Percentiles rank a stretch among this genome's conserved stretches.
These are phyloP conservation scores for Fulmarus glacialis DNA, from an alignment of 2,113 vertebrate species.

Conservation along the genomic window DNA sequence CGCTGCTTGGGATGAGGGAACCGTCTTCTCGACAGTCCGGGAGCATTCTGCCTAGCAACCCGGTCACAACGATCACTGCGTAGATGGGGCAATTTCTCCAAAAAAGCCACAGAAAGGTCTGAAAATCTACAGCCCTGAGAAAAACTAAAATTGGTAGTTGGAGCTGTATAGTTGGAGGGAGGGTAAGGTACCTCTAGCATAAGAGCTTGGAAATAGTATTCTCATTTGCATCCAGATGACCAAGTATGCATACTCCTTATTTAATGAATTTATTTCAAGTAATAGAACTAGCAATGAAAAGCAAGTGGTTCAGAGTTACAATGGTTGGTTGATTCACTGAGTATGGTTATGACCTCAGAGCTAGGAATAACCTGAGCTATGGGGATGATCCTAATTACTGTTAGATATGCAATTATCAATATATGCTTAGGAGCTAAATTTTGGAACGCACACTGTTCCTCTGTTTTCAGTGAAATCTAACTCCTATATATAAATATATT, in stretches of 20 bases:
- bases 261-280: neutral
- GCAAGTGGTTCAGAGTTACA: neutral
- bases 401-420: neutral
- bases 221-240: neutral
- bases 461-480: neutral
- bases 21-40: neutral
- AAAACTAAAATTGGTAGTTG: neutral
- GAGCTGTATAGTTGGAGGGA: neutral
- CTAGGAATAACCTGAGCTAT: neutral
- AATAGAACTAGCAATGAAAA: neutral
- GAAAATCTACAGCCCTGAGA: neutral
- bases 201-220: neutral
- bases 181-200: neutral
- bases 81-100: neutral
- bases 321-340: neutral
- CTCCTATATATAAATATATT: neutral
- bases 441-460: neutral
- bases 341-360: neutral
- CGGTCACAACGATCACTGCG: fast-evolving
- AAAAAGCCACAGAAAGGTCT: neutral
- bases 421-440: neutral
- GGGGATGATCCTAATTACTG: neutral
- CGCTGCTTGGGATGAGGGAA: neutral
- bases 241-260: neutral
- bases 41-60: neutral